A percentile compares a stretch with the other conserved stretches of the same genome.
Conservation (phyloP, 2,888 invertebrate genomes). For the Pharmacophagus antenor region DNA sequence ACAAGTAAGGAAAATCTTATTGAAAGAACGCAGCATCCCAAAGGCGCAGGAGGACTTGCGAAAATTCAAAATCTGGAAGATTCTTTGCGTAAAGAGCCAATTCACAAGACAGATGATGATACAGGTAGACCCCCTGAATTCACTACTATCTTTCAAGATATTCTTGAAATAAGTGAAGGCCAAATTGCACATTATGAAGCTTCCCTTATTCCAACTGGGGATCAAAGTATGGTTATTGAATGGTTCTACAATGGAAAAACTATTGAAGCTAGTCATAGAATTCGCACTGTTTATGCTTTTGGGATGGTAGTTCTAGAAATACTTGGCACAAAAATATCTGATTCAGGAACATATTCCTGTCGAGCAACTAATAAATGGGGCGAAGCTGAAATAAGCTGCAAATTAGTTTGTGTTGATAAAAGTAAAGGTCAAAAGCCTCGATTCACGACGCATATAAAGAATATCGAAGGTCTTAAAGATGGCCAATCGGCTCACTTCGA, state of each 20-base stretch:
- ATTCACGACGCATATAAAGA: conserved; percentile 93
- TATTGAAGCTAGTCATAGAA: conserved; percentile 93
- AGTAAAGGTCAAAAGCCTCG: conserved; percentile 92
- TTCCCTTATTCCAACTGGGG: conserved; percentile 95
- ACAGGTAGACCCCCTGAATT: conserved; percentile 93
- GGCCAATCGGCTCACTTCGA: conserved; percentile 97
- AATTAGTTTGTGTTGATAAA: conserved; percentile 90
- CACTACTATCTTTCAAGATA: conserved; percentile 91
- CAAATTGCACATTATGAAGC: conserved; percentile 99
- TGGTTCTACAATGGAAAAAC: conserved; percentile 97
- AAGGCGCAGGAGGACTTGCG: conserved; percentile 95
- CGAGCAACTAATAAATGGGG: conserved; percentile 95
- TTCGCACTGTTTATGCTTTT: conserved; percentile 96
- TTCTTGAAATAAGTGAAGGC: conserved; percentile 93
- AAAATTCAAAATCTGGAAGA: conserved; percentile 95
- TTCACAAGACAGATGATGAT: conserved; percentile 85
- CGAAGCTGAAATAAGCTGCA: conserved; percentile 91
- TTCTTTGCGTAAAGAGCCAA: conserved; percentile 87
- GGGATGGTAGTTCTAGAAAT: conserved; percentile 99
- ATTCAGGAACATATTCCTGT: conserved; percentile 94
- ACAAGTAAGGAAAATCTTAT: conserved; percentile 90
- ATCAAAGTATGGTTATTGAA: conserved; percentile 96
- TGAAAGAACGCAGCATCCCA: conserved; percentile 95
- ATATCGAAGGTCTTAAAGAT: conserved; percentile 91
- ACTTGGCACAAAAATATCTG: conserved; percentile 94